phyloP scores from a whole-genome alignment of 2,888 invertebrate species.

The Euzophera pinguis region DNA sequence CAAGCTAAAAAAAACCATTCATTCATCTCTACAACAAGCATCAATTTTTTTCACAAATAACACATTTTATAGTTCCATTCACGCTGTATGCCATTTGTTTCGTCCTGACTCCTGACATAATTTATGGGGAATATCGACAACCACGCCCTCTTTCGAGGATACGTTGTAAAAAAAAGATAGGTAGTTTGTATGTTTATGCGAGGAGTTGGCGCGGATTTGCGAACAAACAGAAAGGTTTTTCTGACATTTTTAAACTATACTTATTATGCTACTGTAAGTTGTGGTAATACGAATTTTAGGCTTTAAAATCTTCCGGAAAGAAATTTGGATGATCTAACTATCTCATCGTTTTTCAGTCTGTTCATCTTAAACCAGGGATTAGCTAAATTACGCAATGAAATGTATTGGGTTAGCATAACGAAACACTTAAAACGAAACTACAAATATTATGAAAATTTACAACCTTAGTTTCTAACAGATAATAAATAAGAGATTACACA shows the following conservation, averaged over 20 bases:
- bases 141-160: slow-evolving; percentile 50
- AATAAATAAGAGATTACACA: too few species aligned
- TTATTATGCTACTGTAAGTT: too few species aligned
- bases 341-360: too few species aligned
- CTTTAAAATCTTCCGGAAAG: too few species aligned
- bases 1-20: not conserved
- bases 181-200: slow-evolving; percentile 16
- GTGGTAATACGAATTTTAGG: too few species aligned
- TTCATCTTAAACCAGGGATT: too few species aligned
- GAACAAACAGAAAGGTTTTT: not conserved
- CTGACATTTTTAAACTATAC: not conserved
- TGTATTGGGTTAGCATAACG: too few species aligned
- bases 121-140: slow-evolving; percentile 47
- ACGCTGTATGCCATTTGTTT: slow-evolving; percentile 39
- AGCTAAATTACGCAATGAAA: too few species aligned
- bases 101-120: slow-evolving; percentile 41
- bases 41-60: slow-evolving; percentile 20
- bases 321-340: too few species aligned
- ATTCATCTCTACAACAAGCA: not conserved
- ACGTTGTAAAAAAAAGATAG: slow-evolving; percentile 31
- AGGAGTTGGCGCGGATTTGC: not conserved
- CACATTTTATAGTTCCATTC: slow-evolving; percentile 30
- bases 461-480: too few species aligned
- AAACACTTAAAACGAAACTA: too few species aligned
- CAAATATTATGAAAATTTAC: too few species aligned